Evolutionary conservation across 1,140 invertebrate genomes (phyloP).

Genomic region (Lepidurus arcticus): DNA sequence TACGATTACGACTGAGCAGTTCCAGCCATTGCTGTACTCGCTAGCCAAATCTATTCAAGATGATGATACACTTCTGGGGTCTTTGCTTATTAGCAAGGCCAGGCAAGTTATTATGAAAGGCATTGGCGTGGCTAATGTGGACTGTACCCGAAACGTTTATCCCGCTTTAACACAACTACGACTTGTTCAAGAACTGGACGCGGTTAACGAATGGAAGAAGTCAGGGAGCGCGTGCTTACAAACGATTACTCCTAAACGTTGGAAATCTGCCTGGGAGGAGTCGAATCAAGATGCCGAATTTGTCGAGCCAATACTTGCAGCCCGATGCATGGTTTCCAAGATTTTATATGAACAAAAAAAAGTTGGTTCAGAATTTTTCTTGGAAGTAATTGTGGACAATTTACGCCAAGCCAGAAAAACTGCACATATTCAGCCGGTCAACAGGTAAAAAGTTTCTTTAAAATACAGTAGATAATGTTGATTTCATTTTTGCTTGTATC

Average conservation of each 20-base stretch:
- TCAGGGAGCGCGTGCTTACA: not conserved
- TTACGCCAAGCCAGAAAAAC: not conserved
- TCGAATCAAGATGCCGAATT: not conserved
- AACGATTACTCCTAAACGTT: not conserved
- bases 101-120: conserved; percentile 2
- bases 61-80: not conserved
- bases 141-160: conserved; percentile 30
- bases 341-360: not conserved
- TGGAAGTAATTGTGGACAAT: not conserved
- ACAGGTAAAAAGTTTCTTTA: not conserved
- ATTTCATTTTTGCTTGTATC: too few species aligned
- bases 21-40: conserved; percentile 14
- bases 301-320: not conserved
- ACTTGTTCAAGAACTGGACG: conserved; percentile 17
- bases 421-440: not conserved
- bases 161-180: conserved; percentile 25
- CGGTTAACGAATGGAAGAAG: not conserved
- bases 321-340: not conserved
- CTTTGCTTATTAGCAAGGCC: not conserved
- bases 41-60: not conserved
- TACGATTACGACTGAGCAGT: conserved; percentile 23
- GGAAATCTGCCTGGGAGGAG: not conserved
- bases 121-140: not conserved
- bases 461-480: too few species aligned
- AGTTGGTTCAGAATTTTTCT: not conserved